A percentile compares a stretch with the other conserved stretches of the same genome.
Evolutionary conservation across 1,140 invertebrate genomes (phyloP).

Genomic region (Drosophila sechellia): DNA sequence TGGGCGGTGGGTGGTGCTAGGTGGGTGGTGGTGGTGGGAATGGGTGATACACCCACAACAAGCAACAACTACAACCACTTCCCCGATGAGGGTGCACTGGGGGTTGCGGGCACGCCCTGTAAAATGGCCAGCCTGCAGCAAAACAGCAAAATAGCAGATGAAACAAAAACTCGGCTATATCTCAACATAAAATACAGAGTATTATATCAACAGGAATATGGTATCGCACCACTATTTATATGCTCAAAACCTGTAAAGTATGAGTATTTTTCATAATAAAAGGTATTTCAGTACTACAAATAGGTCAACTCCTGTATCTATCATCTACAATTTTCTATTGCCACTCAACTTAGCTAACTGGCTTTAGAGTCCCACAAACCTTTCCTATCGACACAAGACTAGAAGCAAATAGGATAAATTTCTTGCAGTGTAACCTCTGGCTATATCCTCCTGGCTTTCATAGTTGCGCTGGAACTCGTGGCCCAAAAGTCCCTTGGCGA

Average conservation of each 20-base stretch:
- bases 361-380: too few relatives aligned
- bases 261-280: too few relatives aligned
- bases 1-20: not conserved
- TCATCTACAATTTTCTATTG: too few relatives aligned
- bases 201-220: too few relatives aligned
- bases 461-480: slow-evolving; percentile 8
- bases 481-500: slow-evolving; percentile 35
- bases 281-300: too few relatives aligned
- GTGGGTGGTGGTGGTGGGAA: not conserved
- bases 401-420: not conserved
- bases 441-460: not conserved
- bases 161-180: not conserved
- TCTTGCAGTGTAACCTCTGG: not conserved
- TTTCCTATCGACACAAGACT: too few relatives aligned
- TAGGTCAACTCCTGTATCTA: too few relatives aligned
- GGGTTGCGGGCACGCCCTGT: slow-evolving; percentile 22
- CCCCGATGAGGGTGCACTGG: slow-evolving; percentile 5
- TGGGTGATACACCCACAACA: slow-evolving; percentile 27
- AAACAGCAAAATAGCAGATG: not conserved
- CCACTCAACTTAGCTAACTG: too few relatives aligned
- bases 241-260: too few relatives aligned
- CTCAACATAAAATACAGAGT: not conserved
- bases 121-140: slow-evolving; percentile 42
- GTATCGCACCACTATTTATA: too few relatives aligned
- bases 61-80: slow-evolving; percentile 3